A percentile compares a stretch with the other conserved stretches of the same genome.
Conservation (phyloP, 2,113 vertebrate genomes). For the Chloropsis cyanopogon region DNA sequence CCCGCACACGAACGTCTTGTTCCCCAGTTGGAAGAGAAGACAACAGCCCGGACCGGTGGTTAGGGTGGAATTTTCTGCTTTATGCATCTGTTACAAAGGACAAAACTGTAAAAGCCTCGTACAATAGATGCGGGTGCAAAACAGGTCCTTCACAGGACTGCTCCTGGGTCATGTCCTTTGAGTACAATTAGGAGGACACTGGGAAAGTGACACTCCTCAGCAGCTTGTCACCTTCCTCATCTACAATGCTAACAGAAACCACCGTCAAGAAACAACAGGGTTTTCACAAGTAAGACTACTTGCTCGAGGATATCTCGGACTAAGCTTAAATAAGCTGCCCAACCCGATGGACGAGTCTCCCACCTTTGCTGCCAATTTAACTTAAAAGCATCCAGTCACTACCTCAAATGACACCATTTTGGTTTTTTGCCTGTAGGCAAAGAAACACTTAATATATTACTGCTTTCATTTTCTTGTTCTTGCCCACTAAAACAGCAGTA, state of each 20-base stretch:
- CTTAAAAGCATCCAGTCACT: neutral
- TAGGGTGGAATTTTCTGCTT: constrained; percentile 17
- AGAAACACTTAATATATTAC: neutral
- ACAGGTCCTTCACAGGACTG: neutral
- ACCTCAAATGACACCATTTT: neutral
- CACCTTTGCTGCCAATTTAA: neutral
- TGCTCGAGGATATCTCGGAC: neutral
- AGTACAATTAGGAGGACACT: neutral
- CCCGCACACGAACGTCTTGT: accelerated
- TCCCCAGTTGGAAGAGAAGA: neutral
- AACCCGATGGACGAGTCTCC: neutral
- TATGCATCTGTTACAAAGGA: constrained; percentile 8
- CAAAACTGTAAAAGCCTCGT: neutral
- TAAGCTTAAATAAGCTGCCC: neutral
- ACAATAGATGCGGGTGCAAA: neutral
- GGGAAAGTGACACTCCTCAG: neutral
- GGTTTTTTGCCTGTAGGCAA: neutral
- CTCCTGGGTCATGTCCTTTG: neutral
- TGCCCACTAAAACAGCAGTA: neutral
- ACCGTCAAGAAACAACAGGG: neutral
- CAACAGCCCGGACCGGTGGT: neutral
- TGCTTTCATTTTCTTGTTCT: neutral
- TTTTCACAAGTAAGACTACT: neutral
- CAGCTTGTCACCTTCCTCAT: neutral
- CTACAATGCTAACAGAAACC: neutral